Evolutionary conservation across 2,888 invertebrate species (phyloP).

Genomic region (Apodemia duryi): DNA sequence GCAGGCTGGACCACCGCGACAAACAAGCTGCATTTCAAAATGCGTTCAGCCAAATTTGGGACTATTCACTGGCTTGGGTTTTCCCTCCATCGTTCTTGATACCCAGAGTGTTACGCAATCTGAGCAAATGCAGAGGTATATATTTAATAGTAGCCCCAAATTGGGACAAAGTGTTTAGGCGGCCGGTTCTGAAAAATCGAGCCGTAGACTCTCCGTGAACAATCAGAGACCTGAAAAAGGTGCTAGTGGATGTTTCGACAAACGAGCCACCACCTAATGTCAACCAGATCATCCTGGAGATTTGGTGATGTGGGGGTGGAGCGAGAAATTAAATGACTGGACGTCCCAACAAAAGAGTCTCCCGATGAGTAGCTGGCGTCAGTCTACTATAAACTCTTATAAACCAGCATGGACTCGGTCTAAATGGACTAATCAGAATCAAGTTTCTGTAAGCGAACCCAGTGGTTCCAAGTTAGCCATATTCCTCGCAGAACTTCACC

Average conservation of each 20-base stretch:
- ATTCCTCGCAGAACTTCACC: constrained; percentile 10
- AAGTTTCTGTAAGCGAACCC: not conserved
- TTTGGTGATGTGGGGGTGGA: not conserved
- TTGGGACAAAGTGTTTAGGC: no score
- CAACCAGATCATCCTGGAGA: not conserved
- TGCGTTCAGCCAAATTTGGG: constrained; percentile 17
- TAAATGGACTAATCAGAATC: constrained; percentile 11
- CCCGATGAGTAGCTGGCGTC: not conserved
- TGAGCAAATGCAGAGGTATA: not conserved
- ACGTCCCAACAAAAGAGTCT: not conserved
- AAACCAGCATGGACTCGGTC: constrained; percentile 1
- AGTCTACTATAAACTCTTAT: constrained; percentile 1
- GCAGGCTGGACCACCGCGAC: not conserved
- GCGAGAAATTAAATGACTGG: not conserved
- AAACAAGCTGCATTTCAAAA: not conserved
- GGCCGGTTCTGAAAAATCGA: no score
- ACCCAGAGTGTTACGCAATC: constrained; percentile 2
- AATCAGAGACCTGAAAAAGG: not conserved
- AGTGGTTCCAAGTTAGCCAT: not conserved
- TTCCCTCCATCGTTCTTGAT: constrained; percentile 14
- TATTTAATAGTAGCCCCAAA: no score
- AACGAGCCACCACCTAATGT: not conserved
- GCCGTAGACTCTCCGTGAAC: not conserved
- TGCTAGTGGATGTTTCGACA: not conserved
- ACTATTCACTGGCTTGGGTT: constrained; percentile 19